Evolutionary conservation across 2,113 vertebrate genomes (phyloP), one percentile per base, ranked within the genome.

Genomic region (Tautogolabrus adspersus): DNA sequence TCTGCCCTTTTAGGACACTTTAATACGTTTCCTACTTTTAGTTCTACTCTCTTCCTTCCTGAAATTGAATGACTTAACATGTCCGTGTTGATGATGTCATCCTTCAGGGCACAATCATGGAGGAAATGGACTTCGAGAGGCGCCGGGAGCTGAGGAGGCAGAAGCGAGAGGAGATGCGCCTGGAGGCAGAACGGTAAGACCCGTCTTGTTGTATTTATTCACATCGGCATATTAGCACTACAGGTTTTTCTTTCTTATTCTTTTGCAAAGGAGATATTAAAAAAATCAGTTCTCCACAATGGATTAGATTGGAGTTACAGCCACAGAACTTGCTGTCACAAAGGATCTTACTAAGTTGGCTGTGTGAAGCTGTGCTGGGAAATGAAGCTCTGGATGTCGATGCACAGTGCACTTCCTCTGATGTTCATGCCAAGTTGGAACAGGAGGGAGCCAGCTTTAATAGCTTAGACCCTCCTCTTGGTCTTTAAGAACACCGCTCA

Each of bases 91-190:
- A 59, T 85, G 84, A 79, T 87, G 79, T 89, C 75, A 65, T 75
- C 81, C 67, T 51, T 22, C 75, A 91, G 92, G 87, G 88, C 79
- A 72, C 86, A 88, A 87, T 77, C 94, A 99, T 99, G 98, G 97
- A 99, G 88, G 98, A 95, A 82, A 90, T 92, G 85, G 94, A 99
- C 92, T 98, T 99, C 91, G 97, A 99, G 87, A 96, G 95, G 90
- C 98, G 98, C 94, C 94, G 97, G 92, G 98, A 99, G 72, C 94
- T 97, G 75, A 96, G 97, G 91, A 98, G 97, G 91, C 97, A 99
- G 94, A 99, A 99, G 91, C 95, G 98, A 12, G 98, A 99, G 92
- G 98, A 99, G 93, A 99, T 99, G 97, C 96, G 97, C 12, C 92
- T 97, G 46, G 98, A 99, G 88, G 96, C 96, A 4, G 97, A 99